Percentiles rank a stretch among this genome's conserved stretches.
Conservation (phyloP, 2,888 invertebrate species). For the Charanyca ferruginea region DNA sequence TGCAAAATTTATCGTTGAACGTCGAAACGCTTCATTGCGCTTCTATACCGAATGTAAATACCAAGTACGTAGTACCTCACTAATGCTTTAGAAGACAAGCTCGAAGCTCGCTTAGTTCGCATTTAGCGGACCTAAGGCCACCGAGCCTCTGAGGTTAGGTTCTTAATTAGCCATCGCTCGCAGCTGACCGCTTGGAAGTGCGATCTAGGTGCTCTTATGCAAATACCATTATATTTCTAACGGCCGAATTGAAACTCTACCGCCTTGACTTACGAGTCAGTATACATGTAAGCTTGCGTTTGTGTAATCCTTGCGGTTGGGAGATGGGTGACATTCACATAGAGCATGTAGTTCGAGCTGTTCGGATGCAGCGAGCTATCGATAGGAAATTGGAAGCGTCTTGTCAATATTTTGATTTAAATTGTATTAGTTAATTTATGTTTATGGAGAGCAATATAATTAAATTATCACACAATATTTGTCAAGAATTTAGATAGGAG, state of each 20-base stretch:
- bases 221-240: slow-evolving; percentile 51
- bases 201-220: slow-evolving; percentile 73
- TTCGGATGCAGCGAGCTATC: slow-evolving; percentile 66
- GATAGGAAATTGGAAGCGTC: slow-evolving; percentile 68
- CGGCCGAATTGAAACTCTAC: slow-evolving; percentile 62
- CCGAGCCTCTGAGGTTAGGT: slow-evolving; percentile 83
- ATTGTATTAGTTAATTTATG: slow-evolving; percentile 8
- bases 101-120: slow-evolving; percentile 83
- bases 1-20: slow-evolving; percentile 76
- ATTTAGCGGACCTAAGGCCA: slow-evolving; percentile 84
- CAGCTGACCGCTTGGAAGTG: slow-evolving; percentile 87
- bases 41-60: slow-evolving; percentile 71
- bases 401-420: slow-evolving; percentile 60
- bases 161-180: slow-evolving; percentile 89
- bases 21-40: slow-evolving; percentile 66
- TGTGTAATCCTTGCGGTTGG: slow-evolving; percentile 72
- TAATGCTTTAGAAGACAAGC: slow-evolving; percentile 80
- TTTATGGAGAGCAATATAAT: background rate
- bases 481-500: no score
- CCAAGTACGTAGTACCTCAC: slow-evolving; percentile 58
- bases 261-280: slow-evolving; percentile 48
- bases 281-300: slow-evolving; percentile 44
- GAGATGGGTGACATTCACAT: slow-evolving; percentile 76
- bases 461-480: background rate
- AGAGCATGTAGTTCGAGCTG: slow-evolving; percentile 68